phyloP scores from a whole-genome alignment of 2,888 invertebrate genomes.

The Ceriagrion tenellum region DNA sequence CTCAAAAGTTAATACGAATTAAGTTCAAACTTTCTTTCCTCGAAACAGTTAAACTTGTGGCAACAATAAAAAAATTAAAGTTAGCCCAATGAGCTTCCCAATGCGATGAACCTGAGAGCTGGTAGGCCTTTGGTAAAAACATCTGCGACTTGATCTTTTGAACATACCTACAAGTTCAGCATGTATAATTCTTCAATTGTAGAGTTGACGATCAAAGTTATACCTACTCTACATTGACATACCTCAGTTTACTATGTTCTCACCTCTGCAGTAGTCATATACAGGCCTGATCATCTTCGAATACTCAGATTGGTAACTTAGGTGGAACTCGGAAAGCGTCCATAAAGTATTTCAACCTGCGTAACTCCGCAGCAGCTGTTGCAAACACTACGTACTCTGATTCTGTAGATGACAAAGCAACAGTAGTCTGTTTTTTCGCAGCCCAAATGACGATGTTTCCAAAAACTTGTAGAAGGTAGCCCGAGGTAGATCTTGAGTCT shows the following conservation, averaged over 20 bases:
- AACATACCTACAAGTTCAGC: neutral
- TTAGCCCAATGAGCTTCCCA: too few relatives aligned
- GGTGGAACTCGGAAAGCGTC: too few relatives aligned
- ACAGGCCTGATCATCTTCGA: too few relatives aligned
- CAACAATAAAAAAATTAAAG: too few relatives aligned
- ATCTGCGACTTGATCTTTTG: neutral
- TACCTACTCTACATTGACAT: conserved; percentile 72
- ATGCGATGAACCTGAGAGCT: neutral
- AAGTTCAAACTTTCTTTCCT: too few relatives aligned
- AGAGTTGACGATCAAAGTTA: conserved; percentile 70
- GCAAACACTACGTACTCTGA: too few relatives aligned
- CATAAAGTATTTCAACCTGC: conserved; percentile 73
- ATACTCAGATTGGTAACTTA: too few relatives aligned
- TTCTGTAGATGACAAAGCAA: conserved; percentile 75
- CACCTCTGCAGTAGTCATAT: conserved; percentile 71
- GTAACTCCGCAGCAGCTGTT: conserved; percentile 72
- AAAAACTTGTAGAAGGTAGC: too few relatives aligned
- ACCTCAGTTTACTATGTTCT: conserved; percentile 72
- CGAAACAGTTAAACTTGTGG: too few relatives aligned
- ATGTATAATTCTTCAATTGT: too few relatives aligned
- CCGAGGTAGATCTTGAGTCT: too few relatives aligned
- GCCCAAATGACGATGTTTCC: conserved; percentile 74
- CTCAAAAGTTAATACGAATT: too few relatives aligned
- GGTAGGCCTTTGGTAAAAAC: neutral
- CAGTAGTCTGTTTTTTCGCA: conserved; percentile 74